Percentiles rank a stretch among this genome's conserved stretches.
These are phyloP conservation scores for Lasioglossum figueresi DNA, from an alignment of 2,888 invertebrate species.

Conservation along the genomic window DNA sequence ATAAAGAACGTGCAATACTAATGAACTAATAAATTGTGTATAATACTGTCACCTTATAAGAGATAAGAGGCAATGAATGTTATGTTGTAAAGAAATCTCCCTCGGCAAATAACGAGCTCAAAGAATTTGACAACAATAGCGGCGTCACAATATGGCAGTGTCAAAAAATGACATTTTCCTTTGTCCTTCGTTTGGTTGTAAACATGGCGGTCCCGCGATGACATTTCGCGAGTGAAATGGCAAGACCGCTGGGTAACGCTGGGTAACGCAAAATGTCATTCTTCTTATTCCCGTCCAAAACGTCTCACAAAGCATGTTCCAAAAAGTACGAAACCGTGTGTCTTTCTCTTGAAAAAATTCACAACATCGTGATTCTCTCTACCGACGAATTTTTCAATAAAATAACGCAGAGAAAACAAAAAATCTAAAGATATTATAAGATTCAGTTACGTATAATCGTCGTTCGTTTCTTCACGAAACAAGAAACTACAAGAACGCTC, in stretches of 20 bases:
- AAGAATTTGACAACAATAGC: conserved; percentile 44
- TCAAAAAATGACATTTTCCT: conserved; percentile 65
- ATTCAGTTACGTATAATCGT: background rate
- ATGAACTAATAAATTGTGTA: background rate
- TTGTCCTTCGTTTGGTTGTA: conserved; percentile 45
- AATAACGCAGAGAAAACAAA: background rate
- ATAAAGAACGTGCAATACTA: too few relatives aligned
- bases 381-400: background rate
- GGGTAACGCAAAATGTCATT: conserved; percentile 67
- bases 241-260: conserved; percentile 53
- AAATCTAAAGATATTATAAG: background rate
- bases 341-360: background rate
- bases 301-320: background rate
- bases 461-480: too few relatives aligned
- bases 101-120: background rate
- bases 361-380: background rate
- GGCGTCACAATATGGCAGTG: conserved; percentile 16
- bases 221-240: conserved; percentile 70
- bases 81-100: background rate
- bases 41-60: background rate
- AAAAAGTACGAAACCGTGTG: background rate
- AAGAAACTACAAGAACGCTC: background rate
- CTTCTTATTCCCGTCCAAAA: conserved; percentile 25
- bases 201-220: conserved; percentile 31
- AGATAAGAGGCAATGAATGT: background rate